phyloP scores from a whole-genome alignment of 2,113 vertebrate species.

The Rousettus leschenaultii region DNA sequence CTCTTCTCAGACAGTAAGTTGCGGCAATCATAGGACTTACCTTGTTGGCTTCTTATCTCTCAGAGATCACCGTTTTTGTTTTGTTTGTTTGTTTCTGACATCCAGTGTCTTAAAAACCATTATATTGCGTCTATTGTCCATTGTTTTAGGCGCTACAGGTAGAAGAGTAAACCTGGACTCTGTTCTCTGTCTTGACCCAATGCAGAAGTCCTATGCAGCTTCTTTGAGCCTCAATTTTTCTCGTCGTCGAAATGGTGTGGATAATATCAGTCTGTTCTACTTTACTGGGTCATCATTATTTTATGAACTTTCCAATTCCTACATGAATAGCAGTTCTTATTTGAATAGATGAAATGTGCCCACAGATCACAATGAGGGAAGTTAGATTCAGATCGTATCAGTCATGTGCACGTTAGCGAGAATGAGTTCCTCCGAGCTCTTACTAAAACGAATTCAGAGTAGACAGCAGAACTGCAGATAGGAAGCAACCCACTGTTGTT shows the following conservation, averaged over 20 bases:
- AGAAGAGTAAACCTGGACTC: not conserved
- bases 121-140: not conserved
- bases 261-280: not conserved
- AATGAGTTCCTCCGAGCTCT: not conserved
- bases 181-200: not conserved
- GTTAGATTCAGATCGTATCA: not conserved
- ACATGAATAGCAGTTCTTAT: not conserved
- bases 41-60: not conserved
- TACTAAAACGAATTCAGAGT: not conserved
- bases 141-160: not conserved
- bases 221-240: not conserved
- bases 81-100: not conserved
- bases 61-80: not conserved
- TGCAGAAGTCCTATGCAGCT: not conserved
- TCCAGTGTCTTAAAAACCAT: not conserved
- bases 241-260: not conserved
- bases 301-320: not conserved
- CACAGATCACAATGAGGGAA: not conserved
- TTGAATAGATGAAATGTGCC: not conserved
- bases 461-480: not conserved
- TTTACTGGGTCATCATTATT: not conserved
- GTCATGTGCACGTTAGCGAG: not conserved
- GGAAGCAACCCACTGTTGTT: not conserved
- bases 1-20: not conserved
- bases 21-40: not conserved